Evolutionary conservation across 2,113 vertebrate species (phyloP), one percentile per base, ranked within the genome.

Genomic region (Buteo buteo): DNA sequence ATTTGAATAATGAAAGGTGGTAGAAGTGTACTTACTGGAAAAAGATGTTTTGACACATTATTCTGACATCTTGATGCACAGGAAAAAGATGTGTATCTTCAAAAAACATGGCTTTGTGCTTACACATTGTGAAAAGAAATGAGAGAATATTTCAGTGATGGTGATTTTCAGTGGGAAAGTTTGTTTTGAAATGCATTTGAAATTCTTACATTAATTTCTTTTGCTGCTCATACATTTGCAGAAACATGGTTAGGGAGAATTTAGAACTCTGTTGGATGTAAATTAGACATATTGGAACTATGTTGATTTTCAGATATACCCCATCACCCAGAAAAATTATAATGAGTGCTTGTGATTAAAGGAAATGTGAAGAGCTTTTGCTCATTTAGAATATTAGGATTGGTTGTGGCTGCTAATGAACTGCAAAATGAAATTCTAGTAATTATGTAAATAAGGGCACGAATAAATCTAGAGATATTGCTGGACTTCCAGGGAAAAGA

Each of bases 391-490:
- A 31, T 72, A 72, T 52, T 49, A 85, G 24, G 10, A 28, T 87
- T 38, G 44, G 14, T 17, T 72, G 31, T 47, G 12, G 28, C 16
- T 93, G 17, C 5, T 86, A 93, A 83, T 61, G 73, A 93, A 85
- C 57, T 88, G 66, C 31, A 90, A 95, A 92, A 85, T 82, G 11
- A 92, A 93, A 82, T 90, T 88, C 38, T 61, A 61, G 8, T 36
- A 69, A 80, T 80, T 82, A 76, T 32, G 36, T 44, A 88, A 91
- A 69, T 40, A 79, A 1, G 0, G 5, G 6, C 31, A 72, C 6
- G 44, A 85, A 16, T 44, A 82, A 79, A 92, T 57, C 7, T 55
- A 10, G 20, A 73, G 8, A 45, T 58, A 49, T 42, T 54, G 14
- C 42, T 87, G 40, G 40, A 78, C 16, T 91, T 93, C 16, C 25